Evolutionary conservation across 2,797 vertebrate species (phyloP).

Genomic region (Hapalemur alaotrensis): DNA sequence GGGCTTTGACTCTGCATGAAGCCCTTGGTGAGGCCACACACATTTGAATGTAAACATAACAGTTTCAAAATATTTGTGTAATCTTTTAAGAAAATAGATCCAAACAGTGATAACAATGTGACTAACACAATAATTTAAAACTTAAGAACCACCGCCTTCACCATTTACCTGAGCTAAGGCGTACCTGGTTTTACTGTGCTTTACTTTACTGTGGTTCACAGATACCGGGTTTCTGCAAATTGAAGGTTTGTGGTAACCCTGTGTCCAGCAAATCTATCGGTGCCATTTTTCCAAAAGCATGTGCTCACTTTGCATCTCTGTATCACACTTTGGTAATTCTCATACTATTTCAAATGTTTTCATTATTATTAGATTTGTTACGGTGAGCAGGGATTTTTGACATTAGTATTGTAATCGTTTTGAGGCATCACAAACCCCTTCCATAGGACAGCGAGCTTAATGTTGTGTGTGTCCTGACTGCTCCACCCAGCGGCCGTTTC

Average conservation of each 20-base stretch:
- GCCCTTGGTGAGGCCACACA: accelerated
- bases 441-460: not conserved
- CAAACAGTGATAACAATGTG: not conserved
- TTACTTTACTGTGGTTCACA: not conserved
- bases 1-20: not conserved
- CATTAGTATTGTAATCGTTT: not conserved
- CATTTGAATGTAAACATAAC: not conserved
- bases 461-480: not conserved
- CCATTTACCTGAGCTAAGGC: not conserved
- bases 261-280: not conserved
- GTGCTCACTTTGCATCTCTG: not conserved
- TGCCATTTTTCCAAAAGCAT: not conserved
- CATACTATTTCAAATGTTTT: not conserved
- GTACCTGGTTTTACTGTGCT: not conserved
- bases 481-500: not conserved
- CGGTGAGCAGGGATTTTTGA: not conserved
- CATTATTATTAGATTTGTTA: not conserved
- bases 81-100: not conserved
- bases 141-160: not conserved
- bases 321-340: not conserved
- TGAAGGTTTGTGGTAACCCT: not conserved
- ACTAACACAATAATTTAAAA: not conserved
- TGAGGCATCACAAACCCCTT: not conserved
- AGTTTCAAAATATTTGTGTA: not conserved
- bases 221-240: not conserved